Base-by-base conservation (phyloP, 2,888 invertebrate genomes). In the Xylophagus ater region DNA sequence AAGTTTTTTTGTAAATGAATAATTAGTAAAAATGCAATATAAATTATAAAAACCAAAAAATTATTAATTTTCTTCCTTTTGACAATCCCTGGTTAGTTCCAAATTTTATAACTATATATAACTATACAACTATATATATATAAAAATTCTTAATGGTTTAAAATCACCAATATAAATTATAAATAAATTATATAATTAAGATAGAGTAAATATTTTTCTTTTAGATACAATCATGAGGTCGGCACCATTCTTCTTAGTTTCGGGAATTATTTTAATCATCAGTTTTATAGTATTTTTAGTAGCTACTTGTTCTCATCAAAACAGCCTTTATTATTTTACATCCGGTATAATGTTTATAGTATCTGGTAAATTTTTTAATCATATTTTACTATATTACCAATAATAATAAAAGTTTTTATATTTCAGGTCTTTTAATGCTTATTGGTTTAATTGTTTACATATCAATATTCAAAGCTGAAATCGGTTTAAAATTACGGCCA, bases 401-500 rank as follows among this genome's bases (percentile, higher is more conserved):
- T 23, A 18, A n/a, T 21, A 39, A 14, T 12, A 13, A 17, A 28
- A 18, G 25, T 3, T 24, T 4, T 3, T 33, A 7, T 10, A 10
- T 14, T 20, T 4, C 30, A 89, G 90, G 89, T 60, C 71, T 90
- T 47, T 72, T 88, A 49, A 87, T 90, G 84, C 74, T 90, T 53
- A 82, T 86, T 51, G 90, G 88, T 34, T 76, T 90, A 62, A 86
- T 90, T 56, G 86, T 89, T 73, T 90, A 89, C 73, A 88, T 90
- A 69, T 88, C 89, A 40, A 81, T 87, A 55, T 81, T 90, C 62
- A 90, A 90, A 66, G 81, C 88, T 8, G 89, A 90, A 73, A 76
- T 90, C 31, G 88, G 88, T 30, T 81, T 81, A 55, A 90, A 90
- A 65, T 69, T 90, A 42, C 74, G 85, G 44, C 80, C 88, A 43